A percentile compares a stretch with the other conserved stretches of the same genome.
Evolutionary conservation across 2,797 vertebrate species (phyloP).

Genomic region (Lepilemur septentrionalis): DNA sequence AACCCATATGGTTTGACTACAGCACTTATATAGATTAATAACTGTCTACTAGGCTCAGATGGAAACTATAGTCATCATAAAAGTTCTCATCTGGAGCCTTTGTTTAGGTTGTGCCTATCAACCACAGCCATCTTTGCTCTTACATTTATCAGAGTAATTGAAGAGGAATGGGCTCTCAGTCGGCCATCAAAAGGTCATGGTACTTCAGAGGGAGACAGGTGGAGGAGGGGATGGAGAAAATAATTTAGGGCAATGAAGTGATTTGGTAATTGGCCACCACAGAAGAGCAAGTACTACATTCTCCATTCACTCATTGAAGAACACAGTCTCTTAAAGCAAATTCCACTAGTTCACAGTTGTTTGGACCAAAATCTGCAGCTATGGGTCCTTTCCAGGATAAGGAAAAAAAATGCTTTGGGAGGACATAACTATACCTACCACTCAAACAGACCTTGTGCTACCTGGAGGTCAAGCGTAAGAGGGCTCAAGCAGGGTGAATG

Average conservation of each 20-base stretch:
- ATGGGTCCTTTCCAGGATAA: neutral
- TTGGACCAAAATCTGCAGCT: neutral
- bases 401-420: neutral
- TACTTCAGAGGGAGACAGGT: constrained; percentile 53
- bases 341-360: neutral
- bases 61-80: constrained; percentile 32
- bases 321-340: constrained; percentile 1
- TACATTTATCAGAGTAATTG: constrained; percentile 75
- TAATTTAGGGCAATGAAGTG: neutral
- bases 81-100: constrained; percentile 68
- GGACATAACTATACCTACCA: neutral
- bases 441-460: neutral
- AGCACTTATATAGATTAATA: constrained; percentile 48
- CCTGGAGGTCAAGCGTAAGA: neutral
- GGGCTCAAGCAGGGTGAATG: neutral
- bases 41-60: constrained; percentile 32
- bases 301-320: neutral
- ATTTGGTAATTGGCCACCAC: neutral
- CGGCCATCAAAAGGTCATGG: constrained; percentile 29
- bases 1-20: constrained; percentile 30
- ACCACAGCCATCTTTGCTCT: constrained; percentile 63
- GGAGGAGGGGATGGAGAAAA: constrained; percentile 35
- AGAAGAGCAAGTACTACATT: neutral
- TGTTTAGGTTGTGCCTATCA: constrained; percentile 73
- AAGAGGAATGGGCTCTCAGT: constrained; percentile 61